A percentile compares a stretch with the other conserved stretches of the same genome.
Evolutionary conservation across 92 coral and sea anemone genomes (phyloP).

Genomic region (Desmophyllum pertusum): DNA sequence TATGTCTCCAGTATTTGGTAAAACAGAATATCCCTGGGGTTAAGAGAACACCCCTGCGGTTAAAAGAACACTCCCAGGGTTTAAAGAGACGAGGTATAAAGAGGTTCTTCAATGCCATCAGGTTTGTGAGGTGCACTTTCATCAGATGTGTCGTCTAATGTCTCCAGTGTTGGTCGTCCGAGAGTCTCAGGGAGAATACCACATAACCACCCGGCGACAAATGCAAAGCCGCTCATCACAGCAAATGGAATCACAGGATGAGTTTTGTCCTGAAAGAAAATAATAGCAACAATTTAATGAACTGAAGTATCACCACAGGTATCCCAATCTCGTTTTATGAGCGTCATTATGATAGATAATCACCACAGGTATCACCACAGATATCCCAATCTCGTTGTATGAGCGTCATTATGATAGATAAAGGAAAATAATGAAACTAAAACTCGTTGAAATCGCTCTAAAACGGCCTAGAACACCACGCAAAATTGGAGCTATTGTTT

Average conservation of each 20-base stretch:
- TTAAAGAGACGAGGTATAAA: conserved; percentile 1
- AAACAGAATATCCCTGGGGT: neutral
- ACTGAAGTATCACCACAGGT: too few relatives aligned
- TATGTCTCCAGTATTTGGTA: neutral
- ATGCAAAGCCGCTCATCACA: conserved; percentile 69
- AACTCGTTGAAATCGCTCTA: too few relatives aligned
- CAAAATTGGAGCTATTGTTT: too few relatives aligned
- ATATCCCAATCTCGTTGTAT: too few relatives aligned
- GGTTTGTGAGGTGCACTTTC: neutral
- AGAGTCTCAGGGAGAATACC: conserved; percentile 76
- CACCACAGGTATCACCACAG: too few relatives aligned
- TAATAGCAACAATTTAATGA: neutral
- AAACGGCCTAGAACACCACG: too few relatives aligned
- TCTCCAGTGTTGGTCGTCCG: conserved; percentile 77
- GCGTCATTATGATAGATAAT: too few relatives aligned
- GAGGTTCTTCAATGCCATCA: conserved; percentile 41
- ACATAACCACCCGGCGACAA: conserved; percentile 69
- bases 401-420: too few relatives aligned
- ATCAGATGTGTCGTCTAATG: conserved; percentile 55
- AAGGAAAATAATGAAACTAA: too few relatives aligned
- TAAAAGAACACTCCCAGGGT: neutral
- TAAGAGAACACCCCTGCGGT: neutral
- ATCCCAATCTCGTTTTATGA: too few relatives aligned
- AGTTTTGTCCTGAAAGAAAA: conserved; percentile 47
- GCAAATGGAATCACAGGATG: conserved; percentile 80